These are phyloP conservation scores for Gobionotothen gibberifrons DNA, from an alignment of 2,797 vertebrate genomes.

Conservation along the genomic window DNA sequence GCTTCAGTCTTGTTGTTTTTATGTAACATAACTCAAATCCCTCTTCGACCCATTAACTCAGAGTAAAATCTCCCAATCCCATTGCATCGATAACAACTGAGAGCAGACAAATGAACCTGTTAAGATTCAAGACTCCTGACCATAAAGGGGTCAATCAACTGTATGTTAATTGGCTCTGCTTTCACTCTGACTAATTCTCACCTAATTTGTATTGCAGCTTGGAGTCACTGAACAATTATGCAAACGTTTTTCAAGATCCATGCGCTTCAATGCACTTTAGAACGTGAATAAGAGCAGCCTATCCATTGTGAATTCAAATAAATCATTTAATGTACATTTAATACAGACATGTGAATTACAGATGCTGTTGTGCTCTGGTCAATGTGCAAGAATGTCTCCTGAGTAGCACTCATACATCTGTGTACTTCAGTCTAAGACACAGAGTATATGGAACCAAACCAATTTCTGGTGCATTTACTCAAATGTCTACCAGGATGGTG, in stretches of 20 bases:
- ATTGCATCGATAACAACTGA: slow-evolving; percentile 63
- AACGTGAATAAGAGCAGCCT: slow-evolving; percentile 22
- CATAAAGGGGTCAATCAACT: slow-evolving; percentile 63
- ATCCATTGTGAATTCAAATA: slow-evolving; percentile 38
- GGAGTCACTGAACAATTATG: slow-evolving; percentile 49
- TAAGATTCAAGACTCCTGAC: slow-evolving; percentile 51
- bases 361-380: slow-evolving; percentile 39
- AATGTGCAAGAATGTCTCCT: slow-evolving; percentile 10
- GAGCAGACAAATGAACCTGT: slow-evolving; percentile 68
- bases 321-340: slow-evolving; percentile 46
- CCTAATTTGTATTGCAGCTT: slow-evolving; percentile 58
- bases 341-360: slow-evolving; percentile 41
- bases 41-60: slow-evolving; percentile 56
- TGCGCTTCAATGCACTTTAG: slow-evolving; percentile 40
- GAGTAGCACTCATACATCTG: slow-evolving; percentile 32
- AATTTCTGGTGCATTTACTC: slow-evolving; percentile 62
- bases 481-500: slow-evolving; percentile 43
- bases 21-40: slow-evolving; percentile 61
- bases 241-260: slow-evolving; percentile 44
- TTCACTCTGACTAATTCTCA: slow-evolving; percentile 58
- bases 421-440: slow-evolving; percentile 37
- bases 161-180: slow-evolving; percentile 53
- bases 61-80: slow-evolving; percentile 45
- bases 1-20: slow-evolving; percentile 47
- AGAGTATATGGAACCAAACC: slow-evolving; percentile 49